Percentiles rank a stretch among this genome's conserved stretches.
Conservation (phyloP, 2,113 vertebrate genomes). For the Egretta garzetta region DNA sequence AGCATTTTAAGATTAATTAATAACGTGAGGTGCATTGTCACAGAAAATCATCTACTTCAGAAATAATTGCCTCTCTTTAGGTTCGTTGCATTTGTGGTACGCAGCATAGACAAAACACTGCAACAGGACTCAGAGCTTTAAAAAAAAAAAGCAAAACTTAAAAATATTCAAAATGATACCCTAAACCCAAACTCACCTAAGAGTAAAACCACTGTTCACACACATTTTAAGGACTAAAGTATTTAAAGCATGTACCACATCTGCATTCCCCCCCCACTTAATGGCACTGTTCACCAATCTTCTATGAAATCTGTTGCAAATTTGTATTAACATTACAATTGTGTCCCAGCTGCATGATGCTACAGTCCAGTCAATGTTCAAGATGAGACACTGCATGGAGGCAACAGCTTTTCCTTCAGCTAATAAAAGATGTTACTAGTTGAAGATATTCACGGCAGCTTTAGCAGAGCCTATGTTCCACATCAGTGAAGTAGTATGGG, state of each 20-base stretch:
- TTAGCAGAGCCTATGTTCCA: not conserved
- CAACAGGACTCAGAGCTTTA: not conserved
- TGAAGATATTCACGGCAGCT: not conserved
- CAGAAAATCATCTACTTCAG: not conserved
- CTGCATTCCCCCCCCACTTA: not conserved
- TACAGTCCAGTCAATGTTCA: not conserved
- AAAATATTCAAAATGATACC: not conserved
- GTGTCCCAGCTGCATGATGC: not conserved
- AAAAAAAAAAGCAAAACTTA: not conserved
- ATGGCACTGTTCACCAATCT: not conserved
- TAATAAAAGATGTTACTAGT: too few species aligned
- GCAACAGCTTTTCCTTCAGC: not conserved
- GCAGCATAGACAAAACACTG: not conserved
- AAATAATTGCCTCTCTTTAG: not conserved
- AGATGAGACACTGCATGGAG: not conserved
- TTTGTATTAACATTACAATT: not conserved
- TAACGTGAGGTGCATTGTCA: not conserved
- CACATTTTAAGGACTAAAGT: not conserved
- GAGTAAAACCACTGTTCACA: not conserved
- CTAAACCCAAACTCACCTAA: not conserved
- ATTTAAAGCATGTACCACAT: not conserved
- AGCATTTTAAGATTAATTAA: not conserved
- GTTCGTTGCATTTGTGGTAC: not conserved
- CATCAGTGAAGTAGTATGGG: not conserved
- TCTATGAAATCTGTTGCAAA: not conserved